A percentile compares a stretch with the other conserved stretches of the same genome.
Conservation (phyloP, 35 echinoderm and acorn worm genomes). For the Heliocidaris erythrogramma region DNA sequence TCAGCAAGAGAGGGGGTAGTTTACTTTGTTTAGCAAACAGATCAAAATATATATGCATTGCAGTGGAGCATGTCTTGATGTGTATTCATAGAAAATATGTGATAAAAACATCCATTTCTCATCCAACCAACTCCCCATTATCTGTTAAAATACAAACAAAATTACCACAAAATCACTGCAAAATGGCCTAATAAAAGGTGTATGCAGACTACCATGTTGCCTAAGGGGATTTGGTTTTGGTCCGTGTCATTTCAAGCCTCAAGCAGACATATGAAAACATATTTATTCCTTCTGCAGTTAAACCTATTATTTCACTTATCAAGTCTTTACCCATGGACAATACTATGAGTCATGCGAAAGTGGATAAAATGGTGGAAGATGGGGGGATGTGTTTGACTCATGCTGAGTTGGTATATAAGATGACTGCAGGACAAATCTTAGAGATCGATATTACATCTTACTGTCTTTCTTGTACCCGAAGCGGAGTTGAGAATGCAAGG, state of each 20-base stretch:
- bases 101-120: too few relatives aligned
- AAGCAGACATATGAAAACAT: neutral
- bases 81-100: too few relatives aligned
- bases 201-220: neutral
- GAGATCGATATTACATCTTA: neutral
- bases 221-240: neutral
- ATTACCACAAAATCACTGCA: neutral
- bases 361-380: neutral
- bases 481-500: neutral
- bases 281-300: neutral
- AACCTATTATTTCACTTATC: neutral
- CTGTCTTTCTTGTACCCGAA: neutral
- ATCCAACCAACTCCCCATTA: too few relatives aligned
- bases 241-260: neutral
- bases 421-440: conserved; percentile 1
- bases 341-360: neutral
- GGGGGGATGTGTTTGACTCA: neutral
- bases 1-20: too few relatives aligned
- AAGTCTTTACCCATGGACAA: neutral
- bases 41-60: too few relatives aligned
- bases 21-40: too few relatives aligned
- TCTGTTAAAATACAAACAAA: neutral
- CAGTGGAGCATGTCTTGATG: too few relatives aligned
- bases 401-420: neutral
- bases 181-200: too few relatives aligned